Evolutionary conservation across 2,888 invertebrate genomes (phyloP), one percentile per base, ranked within the genome.

Genomic region (Cremastobaeus sp.): DNA sequence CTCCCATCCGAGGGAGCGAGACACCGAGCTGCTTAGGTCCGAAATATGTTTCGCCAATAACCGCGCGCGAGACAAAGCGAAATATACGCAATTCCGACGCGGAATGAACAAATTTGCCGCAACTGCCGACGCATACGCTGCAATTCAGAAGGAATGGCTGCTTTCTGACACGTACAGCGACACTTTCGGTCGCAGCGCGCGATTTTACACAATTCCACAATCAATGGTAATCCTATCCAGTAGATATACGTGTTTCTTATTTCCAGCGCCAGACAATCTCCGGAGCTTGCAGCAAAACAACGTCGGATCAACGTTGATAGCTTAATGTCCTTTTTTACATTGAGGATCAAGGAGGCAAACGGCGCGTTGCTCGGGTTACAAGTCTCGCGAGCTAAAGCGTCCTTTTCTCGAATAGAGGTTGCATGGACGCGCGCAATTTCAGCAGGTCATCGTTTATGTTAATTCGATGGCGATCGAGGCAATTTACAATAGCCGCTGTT

Each of bases 191-290:
- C 66, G 65, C 18, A 21, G 59, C 39, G 54, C 35, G 54, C 55
- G 65, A 72, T 60, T 72, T 72, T 65, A 72, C 65, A 65, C 72
- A 72, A 66, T 59, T 72, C 34, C 41, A 72, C 65, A 72, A 72
- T 72, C 72, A 72, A 72, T 72, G 72, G 66, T 72, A 72, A 70
- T 64, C 64, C 41, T 43, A 69, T 69, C 50, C 28, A 45, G 57
- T 37, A 43, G 57, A 59, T 52, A 57, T 57, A 57, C 59, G 69
- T 57, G 60, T 59, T 64, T 64, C 64, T 64, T 64, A 64, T 52
- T 64, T 64, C 65, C 39, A 54, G 72, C 34, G 39, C 48, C 37
- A 65, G 65, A 72, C 54, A 72, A 72, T 72, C 65, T 72, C 72
- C 54, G 54, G 71, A 57, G 59, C 66, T 65, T 71, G 59, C 72